Evolutionary conservation across 2,888 invertebrate genomes (phyloP).

Genomic region (Dasysyrphus tricinctus): DNA sequence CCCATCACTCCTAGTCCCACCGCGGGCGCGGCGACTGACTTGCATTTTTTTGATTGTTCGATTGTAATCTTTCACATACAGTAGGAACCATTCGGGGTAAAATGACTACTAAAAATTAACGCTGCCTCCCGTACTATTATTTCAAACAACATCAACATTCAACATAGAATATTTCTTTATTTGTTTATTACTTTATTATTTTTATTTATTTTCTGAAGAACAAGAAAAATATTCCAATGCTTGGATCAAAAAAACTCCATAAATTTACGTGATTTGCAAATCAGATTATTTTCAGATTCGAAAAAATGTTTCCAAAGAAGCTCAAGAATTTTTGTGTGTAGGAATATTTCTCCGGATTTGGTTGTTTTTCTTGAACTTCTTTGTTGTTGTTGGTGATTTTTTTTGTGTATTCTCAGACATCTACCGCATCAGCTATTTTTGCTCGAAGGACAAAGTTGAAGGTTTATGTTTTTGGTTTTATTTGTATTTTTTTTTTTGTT

Average conservation of each 20-base stretch:
- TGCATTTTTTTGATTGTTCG: too few species aligned
- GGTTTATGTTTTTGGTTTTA: slow-evolving; percentile 22
- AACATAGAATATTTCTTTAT: slow-evolving; percentile 23
- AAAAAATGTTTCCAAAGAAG: slow-evolving; percentile 22
- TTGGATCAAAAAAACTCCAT: slow-evolving; percentile 70
- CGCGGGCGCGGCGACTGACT: too few species aligned
- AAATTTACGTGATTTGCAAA: slow-evolving; percentile 75
- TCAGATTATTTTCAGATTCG: slow-evolving; percentile 65
- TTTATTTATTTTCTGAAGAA: slow-evolving; percentile 7
- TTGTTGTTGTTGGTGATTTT: not conserved
- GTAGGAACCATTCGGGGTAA: too few species aligned
- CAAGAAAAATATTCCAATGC: slow-evolving; percentile 30
- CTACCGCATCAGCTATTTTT: slow-evolving; percentile 19
- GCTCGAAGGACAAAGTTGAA: slow-evolving; percentile 57
- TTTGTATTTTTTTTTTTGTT: slow-evolving; percentile 35
- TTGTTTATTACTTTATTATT: slow-evolving; percentile 7
- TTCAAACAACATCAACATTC: not conserved
- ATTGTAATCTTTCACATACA: too few species aligned
- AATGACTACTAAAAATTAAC: too few species aligned
- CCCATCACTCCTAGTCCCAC: too few species aligned
- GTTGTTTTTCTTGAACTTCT: not conserved
- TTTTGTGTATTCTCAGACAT: slow-evolving; percentile 5
- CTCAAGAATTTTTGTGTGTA: slow-evolving; percentile 35
- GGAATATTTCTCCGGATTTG: slow-evolving; percentile 16
- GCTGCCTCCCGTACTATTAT: too few species aligned